Conservation (phyloP, 1,140 invertebrate genomes). For the Polypedilum pembai region DNA sequence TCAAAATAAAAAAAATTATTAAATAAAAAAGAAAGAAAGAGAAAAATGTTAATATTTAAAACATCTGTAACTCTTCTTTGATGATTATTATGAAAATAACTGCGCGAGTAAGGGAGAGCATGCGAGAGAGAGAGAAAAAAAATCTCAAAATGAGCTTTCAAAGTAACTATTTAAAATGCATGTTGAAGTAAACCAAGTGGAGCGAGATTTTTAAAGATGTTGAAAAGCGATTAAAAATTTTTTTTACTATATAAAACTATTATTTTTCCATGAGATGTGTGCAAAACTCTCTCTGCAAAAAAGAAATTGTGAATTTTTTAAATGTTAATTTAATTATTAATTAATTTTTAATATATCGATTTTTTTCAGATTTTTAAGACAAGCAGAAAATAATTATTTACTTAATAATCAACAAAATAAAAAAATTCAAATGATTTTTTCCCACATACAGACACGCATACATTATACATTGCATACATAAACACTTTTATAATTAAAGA, state of each 20-base stretch:
- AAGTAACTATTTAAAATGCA: constrained; percentile 5
- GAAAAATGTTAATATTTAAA: constrained; percentile 25
- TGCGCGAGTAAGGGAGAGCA: too few relatives aligned
- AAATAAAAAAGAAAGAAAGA: neutral
- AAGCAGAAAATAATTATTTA: constrained; percentile 10
- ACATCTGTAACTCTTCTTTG: neutral
- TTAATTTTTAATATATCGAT: neutral
- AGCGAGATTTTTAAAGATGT: neutral
- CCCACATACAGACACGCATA: neutral
- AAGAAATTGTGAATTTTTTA: constrained; percentile 7
- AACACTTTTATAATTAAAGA: constrained; percentile 1
- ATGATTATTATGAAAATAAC: constrained; percentile 7
- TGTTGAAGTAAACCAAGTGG: neutral
- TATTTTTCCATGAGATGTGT: neutral
- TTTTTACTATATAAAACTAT: neutral
- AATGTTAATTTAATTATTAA: constrained; percentile 12
- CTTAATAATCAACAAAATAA: constrained; percentile 8
- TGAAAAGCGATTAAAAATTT: constrained; percentile 4
- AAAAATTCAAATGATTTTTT: neutral
- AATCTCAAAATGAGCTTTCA: neutral
- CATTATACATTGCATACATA: neutral
- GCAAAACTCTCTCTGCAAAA: neutral
- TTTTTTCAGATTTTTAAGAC: constrained; percentile 3
- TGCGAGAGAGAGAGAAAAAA: neutral
- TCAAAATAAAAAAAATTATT: neutral